phyloP scores from a whole-genome alignment of 2,113 vertebrate genomes.

The Notothenia rossii region DNA sequence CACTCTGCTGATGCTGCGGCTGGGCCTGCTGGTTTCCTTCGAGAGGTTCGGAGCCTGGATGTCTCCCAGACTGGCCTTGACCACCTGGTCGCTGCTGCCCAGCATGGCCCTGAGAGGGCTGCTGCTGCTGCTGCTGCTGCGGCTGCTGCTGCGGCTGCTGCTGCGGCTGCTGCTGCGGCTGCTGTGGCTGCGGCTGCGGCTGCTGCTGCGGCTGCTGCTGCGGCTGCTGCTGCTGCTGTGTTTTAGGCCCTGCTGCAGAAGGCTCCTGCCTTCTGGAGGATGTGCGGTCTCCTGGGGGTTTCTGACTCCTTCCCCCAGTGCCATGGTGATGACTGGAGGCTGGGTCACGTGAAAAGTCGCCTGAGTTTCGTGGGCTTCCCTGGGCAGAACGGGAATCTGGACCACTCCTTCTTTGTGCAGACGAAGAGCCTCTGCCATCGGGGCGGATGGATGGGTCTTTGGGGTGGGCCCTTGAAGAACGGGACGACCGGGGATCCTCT shows the following conservation, averaged over 20 bases:
- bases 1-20: conserved; percentile 47
- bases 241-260: conserved; percentile 70
- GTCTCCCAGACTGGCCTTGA: conserved; percentile 72
- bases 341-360: conserved; percentile 88
- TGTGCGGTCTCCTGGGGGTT: conserved; percentile 78
- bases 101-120: conserved; percentile 64
- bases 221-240: conserved; percentile 69
- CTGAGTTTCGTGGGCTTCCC: conserved; percentile 85
- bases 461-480: conserved; percentile 89
- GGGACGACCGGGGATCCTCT: conserved; percentile 88
- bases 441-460: conserved; percentile 88
- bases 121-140: conserved; percentile 72
- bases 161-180: conserved; percentile 63
- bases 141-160: conserved; percentile 70
- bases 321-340: conserved; percentile 86
- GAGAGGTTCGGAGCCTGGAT: conserved; percentile 66
- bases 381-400: conserved; percentile 83
- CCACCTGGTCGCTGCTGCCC: conserved; percentile 73
- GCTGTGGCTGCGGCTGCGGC: conserved; percentile 76
- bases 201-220: conserved; percentile 78
- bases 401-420: conserved; percentile 87
- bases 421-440: conserved; percentile 85
- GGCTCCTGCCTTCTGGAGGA: conserved; percentile 83
- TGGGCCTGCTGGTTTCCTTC: conserved; percentile 72
- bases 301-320: conserved; percentile 88